Percentiles rank a stretch among this genome's conserved stretches.
These are phyloP conservation scores for Herminia tarsipennalis DNA, from an alignment of 2,888 invertebrate genomes.

Conservation along the genomic window DNA sequence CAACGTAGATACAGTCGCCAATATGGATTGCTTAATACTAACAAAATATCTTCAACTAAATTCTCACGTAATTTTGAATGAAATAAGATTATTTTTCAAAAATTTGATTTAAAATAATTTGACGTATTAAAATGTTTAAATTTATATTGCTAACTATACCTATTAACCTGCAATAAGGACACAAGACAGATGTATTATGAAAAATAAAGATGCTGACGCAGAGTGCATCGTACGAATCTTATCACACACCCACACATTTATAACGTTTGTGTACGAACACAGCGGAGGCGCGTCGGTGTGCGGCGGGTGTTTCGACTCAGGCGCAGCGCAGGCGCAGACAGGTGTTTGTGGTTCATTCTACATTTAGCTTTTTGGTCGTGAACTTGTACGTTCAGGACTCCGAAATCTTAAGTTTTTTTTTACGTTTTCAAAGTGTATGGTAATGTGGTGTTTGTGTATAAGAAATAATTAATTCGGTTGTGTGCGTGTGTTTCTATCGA, in stretches of 20 bases:
- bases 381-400: slow-evolving; percentile 12
- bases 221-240: slow-evolving; percentile 13
- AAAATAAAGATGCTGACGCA: not conserved
- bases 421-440: too few species aligned
- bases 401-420: not conserved
- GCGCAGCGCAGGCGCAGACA: slow-evolving; percentile 22
- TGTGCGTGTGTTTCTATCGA: not conserved
- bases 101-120: too few species aligned
- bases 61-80: too few species aligned
- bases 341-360: slow-evolving; percentile 30
- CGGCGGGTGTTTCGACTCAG: slow-evolving; percentile 28
- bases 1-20: too few species aligned
- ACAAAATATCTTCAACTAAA: too few species aligned
- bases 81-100: too few species aligned
- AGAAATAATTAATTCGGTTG: not conserved
- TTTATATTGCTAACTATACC: not conserved
- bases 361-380: slow-evolving; percentile 21
- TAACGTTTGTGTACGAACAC: slow-evolving; percentile 3
- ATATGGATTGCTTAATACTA: too few species aligned
- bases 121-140: too few species aligned
- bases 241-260: slow-evolving; percentile 15
- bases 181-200: not conserved
- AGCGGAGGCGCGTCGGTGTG: slow-evolving; percentile 18
- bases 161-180: not conserved
- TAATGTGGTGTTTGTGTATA: too few species aligned